Evolutionary conservation across 2,888 invertebrate species (phyloP), one percentile per base, ranked within the genome.

Genomic region (Hymenopus coronatus): DNA sequence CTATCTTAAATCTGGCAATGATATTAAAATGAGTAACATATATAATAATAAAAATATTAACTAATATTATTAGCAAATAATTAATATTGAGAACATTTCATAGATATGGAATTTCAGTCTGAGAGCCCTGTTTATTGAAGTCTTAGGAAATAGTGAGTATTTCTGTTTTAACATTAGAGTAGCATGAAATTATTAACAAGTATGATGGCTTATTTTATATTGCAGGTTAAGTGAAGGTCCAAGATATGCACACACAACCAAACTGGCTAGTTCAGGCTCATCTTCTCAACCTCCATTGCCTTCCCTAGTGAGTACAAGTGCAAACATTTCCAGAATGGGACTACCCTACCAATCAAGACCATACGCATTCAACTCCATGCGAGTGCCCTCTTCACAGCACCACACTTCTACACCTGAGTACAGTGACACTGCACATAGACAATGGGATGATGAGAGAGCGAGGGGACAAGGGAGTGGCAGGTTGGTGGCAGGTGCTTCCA

Each of bases 171-270:
- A 33, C 7, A 8, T 33, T 7, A 8, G 33, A 2, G 8, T 8
- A 33, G 6, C 8, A 4, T 40, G 40, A 40, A 40, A 40, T 40
- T 40, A 40, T 12, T 40, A 40, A 40, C 12, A 40, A 40, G 9
- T 40, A 12, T 40, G 40, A 40, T 40, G 40, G 25, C 15, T 28
- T n/a, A 28, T n/a, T 83, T 89, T 82, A 54, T 40, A 28, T 91
- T 89, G 93, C 93, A 93, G 95, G 94, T 93, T 94, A 93, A 93
- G 95, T 92, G 96, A 94, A 93, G 94, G 95, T 93, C 94, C 95
- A 92, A 94, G 95, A 92, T 95, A 95, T 91, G 93, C 90, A 46
- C 91, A 91, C 84, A 90, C 90, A 46, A 90, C 90, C 28, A 90
- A 90, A 85, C 89, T 90, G n/a, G 89, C 90, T 27, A 89, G 90